These are phyloP conservation scores for Simalia tracyae DNA, from an alignment of 2,797 vertebrate genomes.

Conservation along the genomic window DNA sequence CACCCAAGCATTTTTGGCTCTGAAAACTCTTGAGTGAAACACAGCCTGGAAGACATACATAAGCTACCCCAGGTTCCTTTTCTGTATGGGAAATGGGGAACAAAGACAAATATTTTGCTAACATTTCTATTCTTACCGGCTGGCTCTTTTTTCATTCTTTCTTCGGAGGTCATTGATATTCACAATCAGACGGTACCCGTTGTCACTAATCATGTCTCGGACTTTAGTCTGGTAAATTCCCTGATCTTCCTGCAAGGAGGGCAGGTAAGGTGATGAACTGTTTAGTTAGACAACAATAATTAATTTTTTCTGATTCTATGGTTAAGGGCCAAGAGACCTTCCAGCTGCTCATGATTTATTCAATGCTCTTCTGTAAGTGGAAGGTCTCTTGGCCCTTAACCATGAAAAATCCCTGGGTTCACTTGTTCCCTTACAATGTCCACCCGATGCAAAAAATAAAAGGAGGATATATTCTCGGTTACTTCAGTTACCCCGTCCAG, in stretches of 20 bases:
- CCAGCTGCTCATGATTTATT: neutral
- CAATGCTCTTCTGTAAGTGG: too few species aligned
- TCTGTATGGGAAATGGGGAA: neutral
- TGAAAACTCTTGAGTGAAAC: neutral
- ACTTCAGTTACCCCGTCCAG: neutral
- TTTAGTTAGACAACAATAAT: neutral
- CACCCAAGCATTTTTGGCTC: neutral
- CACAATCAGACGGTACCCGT: conserved; percentile 86
- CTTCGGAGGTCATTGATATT: conserved; percentile 93
- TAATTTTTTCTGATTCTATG: neutral
- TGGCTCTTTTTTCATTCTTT: conserved; percentile 88
- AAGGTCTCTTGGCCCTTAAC: neutral
- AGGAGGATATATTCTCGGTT: neutral
- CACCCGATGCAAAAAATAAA: neutral
- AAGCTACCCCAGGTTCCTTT: neutral
- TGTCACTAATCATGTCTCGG: conserved; percentile 92
- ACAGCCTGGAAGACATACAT: neutral
- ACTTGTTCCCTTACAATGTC: neutral
- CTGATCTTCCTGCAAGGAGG: conserved; percentile 85
- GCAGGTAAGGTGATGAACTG: neutral
- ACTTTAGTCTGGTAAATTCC: conserved; percentile 93
- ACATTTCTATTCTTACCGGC: conserved; percentile 71
- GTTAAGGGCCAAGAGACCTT: neutral
- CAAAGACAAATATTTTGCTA: neutral
- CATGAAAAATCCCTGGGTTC: neutral